Conservation (phyloP, 2,113 vertebrate genomes). For the Lanius collurio region DNA sequence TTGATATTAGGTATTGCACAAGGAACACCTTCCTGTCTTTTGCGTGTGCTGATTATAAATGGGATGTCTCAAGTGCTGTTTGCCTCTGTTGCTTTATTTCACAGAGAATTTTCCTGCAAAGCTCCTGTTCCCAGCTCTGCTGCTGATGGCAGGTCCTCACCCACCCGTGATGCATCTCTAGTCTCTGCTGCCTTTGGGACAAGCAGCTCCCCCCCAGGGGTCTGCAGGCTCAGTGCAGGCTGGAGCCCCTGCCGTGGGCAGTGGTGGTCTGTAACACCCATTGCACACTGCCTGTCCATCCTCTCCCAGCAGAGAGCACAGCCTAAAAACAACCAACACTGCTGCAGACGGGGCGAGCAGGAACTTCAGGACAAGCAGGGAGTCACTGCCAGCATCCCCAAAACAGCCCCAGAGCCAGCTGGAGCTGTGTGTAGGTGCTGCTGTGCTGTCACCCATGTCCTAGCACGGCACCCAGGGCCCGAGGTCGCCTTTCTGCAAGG, state of each 20-base stretch:
- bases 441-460: accelerated
- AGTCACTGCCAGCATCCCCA: background rate
- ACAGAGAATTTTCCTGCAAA: background rate
- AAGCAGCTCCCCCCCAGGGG: background rate
- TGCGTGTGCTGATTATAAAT: background rate
- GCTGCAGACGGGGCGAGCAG: background rate
- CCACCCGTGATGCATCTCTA: accelerated
- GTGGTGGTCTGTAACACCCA: accelerated
- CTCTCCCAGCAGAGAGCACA: background rate
- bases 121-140: background rate
- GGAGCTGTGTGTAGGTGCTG: background rate
- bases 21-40: background rate
- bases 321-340: background rate
- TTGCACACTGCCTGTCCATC: background rate
- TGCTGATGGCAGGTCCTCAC: background rate
- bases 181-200: background rate
- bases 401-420: background rate
- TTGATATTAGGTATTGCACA: background rate
- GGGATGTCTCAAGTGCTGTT: background rate
- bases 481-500: background rate
- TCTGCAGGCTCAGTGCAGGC: background rate
- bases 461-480: background rate
- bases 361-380: background rate
- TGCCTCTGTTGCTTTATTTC: background rate
- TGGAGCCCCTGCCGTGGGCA: background rate